phyloP scores from a whole-genome alignment of 2,797 vertebrate genomes.

The Scarus forsteni region DNA sequence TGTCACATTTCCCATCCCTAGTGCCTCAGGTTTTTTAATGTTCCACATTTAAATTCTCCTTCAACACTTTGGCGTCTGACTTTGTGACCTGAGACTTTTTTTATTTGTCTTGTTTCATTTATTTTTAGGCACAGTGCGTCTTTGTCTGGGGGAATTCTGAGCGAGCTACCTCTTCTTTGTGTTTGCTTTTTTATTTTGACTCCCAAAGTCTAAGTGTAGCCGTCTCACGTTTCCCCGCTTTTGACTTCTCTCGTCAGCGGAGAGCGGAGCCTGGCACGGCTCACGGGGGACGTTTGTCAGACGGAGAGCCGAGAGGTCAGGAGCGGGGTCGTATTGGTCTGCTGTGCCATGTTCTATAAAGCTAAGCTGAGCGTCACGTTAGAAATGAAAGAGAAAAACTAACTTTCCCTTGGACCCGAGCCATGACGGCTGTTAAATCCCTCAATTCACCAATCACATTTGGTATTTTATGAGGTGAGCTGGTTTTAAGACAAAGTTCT shows the following conservation, averaged over 20 bases:
- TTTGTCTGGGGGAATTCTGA: conserved; percentile 35
- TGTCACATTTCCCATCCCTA: no score
- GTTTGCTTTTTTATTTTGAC: conserved; percentile 1
- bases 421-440: conserved; percentile 31
- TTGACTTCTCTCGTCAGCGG: conserved; percentile 29
- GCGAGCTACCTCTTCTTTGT: background rate
- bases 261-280: conserved; percentile 19
- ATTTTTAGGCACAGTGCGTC: conserved; percentile 32
- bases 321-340: conserved; percentile 31
- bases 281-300: conserved; percentile 27
- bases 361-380: conserved; percentile 26
- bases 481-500: conserved; percentile 8
- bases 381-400: conserved; percentile 33
- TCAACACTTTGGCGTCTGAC: conserved; percentile 7
- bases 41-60: conserved; percentile 16
- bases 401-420: conserved; percentile 28
- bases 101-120: conserved; percentile 56
- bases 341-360: conserved; percentile 45
- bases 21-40: background rate
- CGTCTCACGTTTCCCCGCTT: conserved; percentile 34
- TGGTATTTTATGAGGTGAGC: background rate
- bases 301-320: conserved; percentile 38
- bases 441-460: conserved; percentile 14
- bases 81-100: conserved; percentile 44
- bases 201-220: background rate